These are phyloP conservation scores for Lordiphosa stackelbergi DNA, from an alignment of 1,140 invertebrate genomes.

Conservation along the genomic window DNA sequence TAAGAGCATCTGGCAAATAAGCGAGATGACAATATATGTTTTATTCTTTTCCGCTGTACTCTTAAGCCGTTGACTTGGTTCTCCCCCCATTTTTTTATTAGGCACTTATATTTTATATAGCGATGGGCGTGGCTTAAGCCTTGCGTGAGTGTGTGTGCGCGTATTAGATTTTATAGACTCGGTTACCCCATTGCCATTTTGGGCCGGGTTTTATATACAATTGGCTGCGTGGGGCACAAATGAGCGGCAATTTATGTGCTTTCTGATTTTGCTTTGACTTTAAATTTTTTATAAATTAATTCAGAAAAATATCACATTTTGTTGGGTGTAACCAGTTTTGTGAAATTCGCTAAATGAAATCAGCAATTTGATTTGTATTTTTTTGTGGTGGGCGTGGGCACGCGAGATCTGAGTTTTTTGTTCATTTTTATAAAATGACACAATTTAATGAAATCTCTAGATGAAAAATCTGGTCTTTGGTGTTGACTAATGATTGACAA, in stretches of 20 bases:
- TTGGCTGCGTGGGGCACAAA: slow-evolving; percentile 63
- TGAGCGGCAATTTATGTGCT: slow-evolving; percentile 55
- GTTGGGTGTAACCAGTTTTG: slow-evolving; percentile 62
- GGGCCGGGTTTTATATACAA: slow-evolving; percentile 55
- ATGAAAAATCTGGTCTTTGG: slow-evolving; percentile 17
- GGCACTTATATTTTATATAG: slow-evolving; percentile 46
- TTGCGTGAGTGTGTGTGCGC: slow-evolving; percentile 23
- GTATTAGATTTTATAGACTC: slow-evolving; percentile 74
- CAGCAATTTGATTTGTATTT: slow-evolving; percentile 41
- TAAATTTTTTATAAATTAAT: slow-evolving; percentile 31
- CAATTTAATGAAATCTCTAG: slow-evolving; percentile 51
- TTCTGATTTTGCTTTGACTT: slow-evolving; percentile 18
- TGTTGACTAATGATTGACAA: slow-evolving; percentile 41
- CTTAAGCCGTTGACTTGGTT: slow-evolving; percentile 27
- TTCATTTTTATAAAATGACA: slow-evolving; percentile 59
- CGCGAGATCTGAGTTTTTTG: slow-evolving; percentile 25
- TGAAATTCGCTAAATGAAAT: slow-evolving; percentile 58
- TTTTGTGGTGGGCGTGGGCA: slow-evolving; percentile 59
- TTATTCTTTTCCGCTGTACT: slow-evolving; percentile 25
- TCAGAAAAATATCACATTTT: slow-evolving; percentile 19
- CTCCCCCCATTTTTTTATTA: slow-evolving; percentile 36
- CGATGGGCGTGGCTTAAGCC: slow-evolving; percentile 60
- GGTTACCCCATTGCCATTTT: slow-evolving; percentile 62
- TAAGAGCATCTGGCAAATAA: slow-evolving; percentile 45
- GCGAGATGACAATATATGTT: slow-evolving; percentile 1